Conservation (phyloP, 2,888 invertebrate species). For the Cephus rjabovi region DNA sequence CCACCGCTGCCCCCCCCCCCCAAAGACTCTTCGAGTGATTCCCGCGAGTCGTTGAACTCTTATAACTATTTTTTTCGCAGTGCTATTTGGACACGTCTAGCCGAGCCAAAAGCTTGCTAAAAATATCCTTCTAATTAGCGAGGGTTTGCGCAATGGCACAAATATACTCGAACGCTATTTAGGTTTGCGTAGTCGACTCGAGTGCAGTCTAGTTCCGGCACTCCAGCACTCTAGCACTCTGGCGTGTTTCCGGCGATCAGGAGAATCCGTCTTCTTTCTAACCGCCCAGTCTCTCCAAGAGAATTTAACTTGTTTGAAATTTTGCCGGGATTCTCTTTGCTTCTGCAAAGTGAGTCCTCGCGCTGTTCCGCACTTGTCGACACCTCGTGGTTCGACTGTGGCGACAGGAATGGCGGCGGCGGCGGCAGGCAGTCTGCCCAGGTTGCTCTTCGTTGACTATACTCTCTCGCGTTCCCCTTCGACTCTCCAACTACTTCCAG, state of each 20-base stretch:
- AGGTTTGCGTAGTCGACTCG: not conserved
- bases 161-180: slow-evolving; percentile 1
- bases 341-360: not conserved
- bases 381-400: no score
- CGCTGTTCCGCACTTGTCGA: slow-evolving; percentile 10
- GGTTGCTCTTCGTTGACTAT: slow-evolving; percentile 26
- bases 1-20: no score
- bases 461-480: slow-evolving; percentile 1
- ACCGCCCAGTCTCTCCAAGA: no score
- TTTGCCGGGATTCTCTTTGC: slow-evolving; percentile 9
- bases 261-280: not conserved
- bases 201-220: not conserved
- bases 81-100: slow-evolving; percentile 21
- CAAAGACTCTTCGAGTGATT: not conserved
- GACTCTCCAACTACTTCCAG: not conserved
- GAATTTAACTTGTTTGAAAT: no score
- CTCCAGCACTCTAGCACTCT: not conserved
- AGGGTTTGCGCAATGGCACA: slow-evolving; percentile 1
- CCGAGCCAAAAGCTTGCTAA: slow-evolving; percentile 25
- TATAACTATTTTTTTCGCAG: slow-evolving; percentile 13
- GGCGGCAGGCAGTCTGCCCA: slow-evolving; percentile 40
- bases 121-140: slow-evolving; percentile 22
- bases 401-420: slow-evolving; percentile 9
- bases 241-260: not conserved
- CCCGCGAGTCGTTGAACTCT: slow-evolving; percentile 19